These are phyloP conservation scores for Drosophila bunnanda DNA, from an alignment of 2,888 invertebrate genomes.

Conservation along the genomic window DNA sequence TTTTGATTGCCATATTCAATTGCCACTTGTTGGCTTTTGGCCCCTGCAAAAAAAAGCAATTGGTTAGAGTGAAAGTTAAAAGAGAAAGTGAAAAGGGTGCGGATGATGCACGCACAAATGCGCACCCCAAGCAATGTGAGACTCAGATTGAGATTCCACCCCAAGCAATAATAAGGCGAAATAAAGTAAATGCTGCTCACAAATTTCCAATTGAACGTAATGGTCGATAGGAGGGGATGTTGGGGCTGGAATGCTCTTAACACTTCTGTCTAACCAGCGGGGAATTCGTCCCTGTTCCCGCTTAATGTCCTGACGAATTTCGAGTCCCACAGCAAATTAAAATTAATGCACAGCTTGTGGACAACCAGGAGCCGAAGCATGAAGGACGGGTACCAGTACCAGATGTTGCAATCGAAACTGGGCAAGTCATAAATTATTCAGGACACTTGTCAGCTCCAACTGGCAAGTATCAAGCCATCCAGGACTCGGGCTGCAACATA, in stretches of 20 bases:
- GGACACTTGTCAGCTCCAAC: slow-evolving; percentile 72
- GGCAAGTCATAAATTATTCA: slow-evolving; percentile 74
- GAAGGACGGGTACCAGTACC: slow-evolving; percentile 20
- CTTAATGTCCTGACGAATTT: slow-evolving; percentile 33
- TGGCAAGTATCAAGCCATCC: slow-evolving; percentile 53
- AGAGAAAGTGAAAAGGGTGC: slow-evolving; percentile 56
- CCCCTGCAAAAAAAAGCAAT: slow-evolving; percentile 53
- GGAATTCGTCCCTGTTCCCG: slow-evolving; percentile 19
- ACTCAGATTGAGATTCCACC: slow-evolving; percentile 13
- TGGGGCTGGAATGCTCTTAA: slow-evolving; percentile 17
- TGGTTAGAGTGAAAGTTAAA: slow-evolving; percentile 55
- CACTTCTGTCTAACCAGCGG: slow-evolving; percentile 21
- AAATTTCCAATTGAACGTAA: slow-evolving; percentile 56
- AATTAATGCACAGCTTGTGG: slow-evolving; percentile 55
- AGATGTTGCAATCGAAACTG: slow-evolving; percentile 58
- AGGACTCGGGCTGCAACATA: slow-evolving; percentile 34
- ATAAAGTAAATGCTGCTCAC: slow-evolving; percentile 55
- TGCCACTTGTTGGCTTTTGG: slow-evolving; percentile 76
- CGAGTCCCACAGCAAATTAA: slow-evolving; percentile 40
- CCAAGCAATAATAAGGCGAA: slow-evolving; percentile 53
- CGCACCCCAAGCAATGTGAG: slow-evolving; percentile 21
- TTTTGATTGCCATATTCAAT: slow-evolving; percentile 82
- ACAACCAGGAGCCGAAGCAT: slow-evolving; percentile 8
- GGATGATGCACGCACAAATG: slow-evolving; percentile 65
- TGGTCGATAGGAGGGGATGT: slow-evolving; percentile 17